Conservation (phyloP, 1,140 invertebrate genomes). For the Scylla paramamosain region DNA sequence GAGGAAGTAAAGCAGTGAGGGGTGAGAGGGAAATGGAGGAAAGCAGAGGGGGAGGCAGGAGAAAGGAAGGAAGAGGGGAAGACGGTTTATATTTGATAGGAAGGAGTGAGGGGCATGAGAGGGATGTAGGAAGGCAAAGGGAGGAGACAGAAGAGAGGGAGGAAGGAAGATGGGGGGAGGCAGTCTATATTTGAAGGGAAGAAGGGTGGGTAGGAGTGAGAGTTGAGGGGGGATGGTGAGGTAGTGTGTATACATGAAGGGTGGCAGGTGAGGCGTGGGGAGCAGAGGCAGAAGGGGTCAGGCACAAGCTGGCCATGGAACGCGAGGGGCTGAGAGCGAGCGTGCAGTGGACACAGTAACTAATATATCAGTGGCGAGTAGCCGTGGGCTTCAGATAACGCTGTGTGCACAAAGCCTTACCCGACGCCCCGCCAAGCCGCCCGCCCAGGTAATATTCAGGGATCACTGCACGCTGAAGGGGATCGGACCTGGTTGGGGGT, state of each 20-base stretch:
- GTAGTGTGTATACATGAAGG: background rate
- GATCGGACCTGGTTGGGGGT: background rate
- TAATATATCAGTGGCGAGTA: background rate
- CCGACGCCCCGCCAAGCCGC: background rate
- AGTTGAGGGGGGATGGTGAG: background rate
- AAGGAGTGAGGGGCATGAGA: background rate
- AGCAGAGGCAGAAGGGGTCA: background rate
- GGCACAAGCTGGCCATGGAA: background rate
- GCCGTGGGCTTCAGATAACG: background rate
- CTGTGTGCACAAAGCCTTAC: conserved; percentile 11
- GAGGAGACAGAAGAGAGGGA: background rate
- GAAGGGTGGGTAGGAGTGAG: conserved; percentile 8
- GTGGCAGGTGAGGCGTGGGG: background rate
- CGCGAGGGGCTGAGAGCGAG: background rate
- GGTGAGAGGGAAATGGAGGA: too few species aligned
- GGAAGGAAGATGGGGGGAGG: background rate
- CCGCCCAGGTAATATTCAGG: background rate
- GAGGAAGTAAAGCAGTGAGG: background rate
- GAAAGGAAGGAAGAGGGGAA: background rate
- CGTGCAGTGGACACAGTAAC: background rate
- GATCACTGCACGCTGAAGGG: background rate
- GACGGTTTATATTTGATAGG: background rate
- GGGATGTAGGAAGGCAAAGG: background rate
- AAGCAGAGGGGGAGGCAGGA: background rate
- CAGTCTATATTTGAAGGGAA: background rate